Conservation (phyloP, 2,113 vertebrate genomes). For the Oenanthe melanoleuca region DNA sequence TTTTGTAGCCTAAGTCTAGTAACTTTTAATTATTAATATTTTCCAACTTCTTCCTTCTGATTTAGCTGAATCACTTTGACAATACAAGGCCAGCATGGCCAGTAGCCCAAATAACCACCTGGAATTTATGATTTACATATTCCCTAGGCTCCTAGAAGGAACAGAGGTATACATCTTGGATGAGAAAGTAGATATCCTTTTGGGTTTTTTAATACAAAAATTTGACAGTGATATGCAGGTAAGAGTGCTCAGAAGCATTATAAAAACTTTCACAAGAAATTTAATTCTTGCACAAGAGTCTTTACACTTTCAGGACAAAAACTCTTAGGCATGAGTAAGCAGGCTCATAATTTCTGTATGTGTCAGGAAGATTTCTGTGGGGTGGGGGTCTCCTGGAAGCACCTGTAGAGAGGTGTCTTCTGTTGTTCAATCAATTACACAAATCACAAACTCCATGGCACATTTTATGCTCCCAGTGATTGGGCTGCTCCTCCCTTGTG, state of each 20-base stretch:
- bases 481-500: constrained; percentile 1
- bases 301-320: background rate
- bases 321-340: background rate
- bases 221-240: background rate
- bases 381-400: background rate
- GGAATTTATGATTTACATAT: background rate
- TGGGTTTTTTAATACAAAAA: background rate
- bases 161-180: background rate
- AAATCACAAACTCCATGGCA: background rate
- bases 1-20: background rate
- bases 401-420: background rate
- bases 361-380: background rate
- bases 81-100: background rate
- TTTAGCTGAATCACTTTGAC: background rate
- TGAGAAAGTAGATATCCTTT: background rate
- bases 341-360: background rate
- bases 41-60: background rate
- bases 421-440: background rate
- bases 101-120: background rate
- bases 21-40: background rate
- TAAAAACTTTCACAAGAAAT: background rate
- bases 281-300: background rate
- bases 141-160: background rate
- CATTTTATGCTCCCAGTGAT: background rate
- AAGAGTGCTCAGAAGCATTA: background rate